Conservation (phyloP, 2,888 invertebrate species). For the Scaptomyza polygonia region DNA sequence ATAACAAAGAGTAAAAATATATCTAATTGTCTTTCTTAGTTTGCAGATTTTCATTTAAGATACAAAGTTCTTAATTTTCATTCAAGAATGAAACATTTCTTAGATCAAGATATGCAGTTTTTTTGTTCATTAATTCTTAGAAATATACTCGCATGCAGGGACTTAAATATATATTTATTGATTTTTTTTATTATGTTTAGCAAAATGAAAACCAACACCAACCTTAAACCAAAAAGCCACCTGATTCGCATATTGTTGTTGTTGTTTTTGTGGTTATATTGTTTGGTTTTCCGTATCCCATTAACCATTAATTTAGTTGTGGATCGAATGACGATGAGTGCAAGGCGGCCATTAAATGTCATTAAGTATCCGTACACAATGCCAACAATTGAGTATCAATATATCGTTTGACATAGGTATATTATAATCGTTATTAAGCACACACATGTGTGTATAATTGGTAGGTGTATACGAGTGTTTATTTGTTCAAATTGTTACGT, state of each 20-base stretch:
- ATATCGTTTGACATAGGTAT: conserved; percentile 3
- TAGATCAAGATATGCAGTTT: neutral
- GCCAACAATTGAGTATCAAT: conserved; percentile 37
- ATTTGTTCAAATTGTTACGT: conserved; percentile 23
- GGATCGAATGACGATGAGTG: conserved; percentile 36
- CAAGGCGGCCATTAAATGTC: conserved; percentile 54
- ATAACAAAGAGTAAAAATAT: neutral
- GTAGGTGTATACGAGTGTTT: conserved; percentile 7
- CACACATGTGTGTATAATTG: neutral
- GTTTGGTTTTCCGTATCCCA: conserved; percentile 9
- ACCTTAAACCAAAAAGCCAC: conserved; percentile 97
- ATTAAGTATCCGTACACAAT: conserved; percentile 44
- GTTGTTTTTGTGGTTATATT: conserved; percentile 8
- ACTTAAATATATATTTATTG: neutral
- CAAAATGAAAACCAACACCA: conserved; percentile 86
- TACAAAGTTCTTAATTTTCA: too few species aligned
- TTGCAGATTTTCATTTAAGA: neutral
- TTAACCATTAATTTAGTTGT: conserved; percentile 33
- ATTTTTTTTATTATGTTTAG: neutral
- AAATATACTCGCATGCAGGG: conserved; percentile 1
- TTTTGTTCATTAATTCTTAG: neutral
- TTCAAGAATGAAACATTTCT: neutral
- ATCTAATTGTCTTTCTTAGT: too few species aligned
- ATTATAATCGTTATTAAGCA: conserved; percentile 2
- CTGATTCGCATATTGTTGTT: conserved; percentile 83